Evolutionary conservation across 2,888 invertebrate species (phyloP).

Genomic region (Temnothorax rugatulus): DNA sequence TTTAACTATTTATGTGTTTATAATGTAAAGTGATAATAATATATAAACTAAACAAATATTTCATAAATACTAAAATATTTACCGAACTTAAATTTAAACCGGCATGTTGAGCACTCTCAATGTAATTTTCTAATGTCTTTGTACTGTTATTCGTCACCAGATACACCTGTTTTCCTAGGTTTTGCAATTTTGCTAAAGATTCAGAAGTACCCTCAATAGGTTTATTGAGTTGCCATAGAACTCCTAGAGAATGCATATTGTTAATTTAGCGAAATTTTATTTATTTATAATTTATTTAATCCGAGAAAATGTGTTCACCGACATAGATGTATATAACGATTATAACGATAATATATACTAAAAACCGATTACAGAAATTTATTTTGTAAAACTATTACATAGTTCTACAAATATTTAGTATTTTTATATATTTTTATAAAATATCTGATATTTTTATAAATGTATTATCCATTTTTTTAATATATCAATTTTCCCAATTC

Average conservation of each 20-base stretch:
- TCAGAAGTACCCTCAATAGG: conserved; percentile 86
- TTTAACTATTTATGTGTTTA: background rate
- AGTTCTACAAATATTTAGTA: no score
- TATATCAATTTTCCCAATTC: background rate
- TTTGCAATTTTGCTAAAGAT: conserved; percentile 86
- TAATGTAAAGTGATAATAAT: background rate
- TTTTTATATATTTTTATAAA: background rate
- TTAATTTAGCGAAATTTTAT: background rate
- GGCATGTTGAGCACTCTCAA: conserved; percentile 79
- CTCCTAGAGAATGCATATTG: conserved; percentile 85
- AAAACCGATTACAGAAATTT: background rate
- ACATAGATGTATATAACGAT: background rate
- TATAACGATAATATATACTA: background rate
- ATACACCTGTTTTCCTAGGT: conserved; percentile 87
- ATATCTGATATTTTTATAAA: background rate
- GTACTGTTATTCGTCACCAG: conserved; percentile 88
- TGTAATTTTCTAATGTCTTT: conserved; percentile 80
- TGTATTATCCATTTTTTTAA: background rate
- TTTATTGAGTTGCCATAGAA: conserved; percentile 86
- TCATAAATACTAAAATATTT: conserved; percentile 47
- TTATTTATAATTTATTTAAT: background rate
- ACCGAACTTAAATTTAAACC: conserved; percentile 79
- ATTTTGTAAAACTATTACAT: background rate
- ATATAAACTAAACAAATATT: background rate
- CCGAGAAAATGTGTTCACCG: background rate